Evolutionary conservation across 2,113 vertebrate genomes (phyloP).

Genomic region (Bubo blakistoni): DNA sequence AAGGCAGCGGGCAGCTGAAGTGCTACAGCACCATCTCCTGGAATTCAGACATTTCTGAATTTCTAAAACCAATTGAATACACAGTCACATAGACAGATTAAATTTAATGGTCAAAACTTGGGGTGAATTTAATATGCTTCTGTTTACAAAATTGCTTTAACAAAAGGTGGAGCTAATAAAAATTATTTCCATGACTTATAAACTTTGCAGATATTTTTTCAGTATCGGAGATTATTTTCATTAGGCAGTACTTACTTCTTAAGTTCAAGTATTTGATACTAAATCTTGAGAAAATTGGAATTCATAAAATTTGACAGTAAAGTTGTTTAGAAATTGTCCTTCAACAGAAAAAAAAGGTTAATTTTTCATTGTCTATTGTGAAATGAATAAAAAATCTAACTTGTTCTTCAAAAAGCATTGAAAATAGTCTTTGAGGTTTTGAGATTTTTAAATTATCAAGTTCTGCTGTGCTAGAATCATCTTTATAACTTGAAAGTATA

Average conservation of each 20-base stretch:
- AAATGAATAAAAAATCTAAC: background rate
- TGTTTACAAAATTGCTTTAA: background rate
- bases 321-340: background rate
- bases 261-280: background rate
- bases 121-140: background rate
- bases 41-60: background rate
- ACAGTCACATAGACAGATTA: background rate
- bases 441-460: background rate
- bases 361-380: background rate
- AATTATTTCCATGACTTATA: accelerated
- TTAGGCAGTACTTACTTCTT: background rate
- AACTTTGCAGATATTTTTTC: background rate
- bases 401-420: background rate
- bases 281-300: background rate
- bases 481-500: background rate
- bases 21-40: conserved; percentile 65
- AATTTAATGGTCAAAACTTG: background rate
- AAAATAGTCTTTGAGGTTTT: background rate
- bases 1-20: background rate
- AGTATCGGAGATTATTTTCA: background rate
- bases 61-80: background rate
- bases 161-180: background rate
- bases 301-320: background rate
- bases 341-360: background rate
- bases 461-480: background rate